Evolutionary conservation across 2,888 invertebrate genomes (phyloP).

Genomic region (Patella ulyssiponensis): DNA sequence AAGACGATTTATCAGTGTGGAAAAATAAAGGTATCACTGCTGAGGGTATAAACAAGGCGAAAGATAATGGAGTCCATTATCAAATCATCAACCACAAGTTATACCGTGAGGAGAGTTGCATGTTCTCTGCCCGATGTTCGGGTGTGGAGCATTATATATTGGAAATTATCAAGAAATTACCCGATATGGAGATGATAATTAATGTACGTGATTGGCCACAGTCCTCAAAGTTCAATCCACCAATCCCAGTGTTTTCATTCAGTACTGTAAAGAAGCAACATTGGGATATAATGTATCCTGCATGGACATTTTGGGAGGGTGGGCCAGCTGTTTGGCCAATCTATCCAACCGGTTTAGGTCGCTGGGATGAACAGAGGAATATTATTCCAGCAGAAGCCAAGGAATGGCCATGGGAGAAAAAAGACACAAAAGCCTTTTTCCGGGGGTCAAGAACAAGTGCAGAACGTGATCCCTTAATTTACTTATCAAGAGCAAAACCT

Average conservation of each 20-base stretch:
- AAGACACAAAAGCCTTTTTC: slow-evolving; percentile 82
- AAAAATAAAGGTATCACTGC: slow-evolving; percentile 76
- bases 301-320: slow-evolving; percentile 99
- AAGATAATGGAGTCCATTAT: slow-evolving; percentile 82
- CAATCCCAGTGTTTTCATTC: slow-evolving; percentile 91
- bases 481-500: slow-evolving; percentile 78
- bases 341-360: slow-evolving; percentile 92
- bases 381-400: slow-evolving; percentile 80
- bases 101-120: slow-evolving; percentile 87
- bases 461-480: slow-evolving; percentile 89
- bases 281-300: slow-evolving; percentile 91
- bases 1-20: slow-evolving; percentile 81
- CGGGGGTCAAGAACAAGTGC: slow-evolving; percentile 93
- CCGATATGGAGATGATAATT: slow-evolving; percentile 87
- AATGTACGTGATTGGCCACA: slow-evolving; percentile 97
- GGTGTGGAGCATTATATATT: slow-evolving; percentile 92
- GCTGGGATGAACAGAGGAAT: slow-evolving; percentile 90
- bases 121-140: slow-evolving; percentile 86
- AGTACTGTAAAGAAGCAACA: slow-evolving; percentile 87
- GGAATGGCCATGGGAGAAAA: slow-evolving; percentile 83
- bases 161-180: slow-evolving; percentile 79
- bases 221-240: slow-evolving; percentile 77
- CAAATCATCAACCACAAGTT: slow-evolving; percentile 86
- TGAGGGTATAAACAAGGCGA: slow-evolving; percentile 75
- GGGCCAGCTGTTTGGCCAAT: slow-evolving; percentile 92